phyloP scores from a whole-genome alignment of 2,113 vertebrate genomes.

The Budorcas taxicolor region DNA sequence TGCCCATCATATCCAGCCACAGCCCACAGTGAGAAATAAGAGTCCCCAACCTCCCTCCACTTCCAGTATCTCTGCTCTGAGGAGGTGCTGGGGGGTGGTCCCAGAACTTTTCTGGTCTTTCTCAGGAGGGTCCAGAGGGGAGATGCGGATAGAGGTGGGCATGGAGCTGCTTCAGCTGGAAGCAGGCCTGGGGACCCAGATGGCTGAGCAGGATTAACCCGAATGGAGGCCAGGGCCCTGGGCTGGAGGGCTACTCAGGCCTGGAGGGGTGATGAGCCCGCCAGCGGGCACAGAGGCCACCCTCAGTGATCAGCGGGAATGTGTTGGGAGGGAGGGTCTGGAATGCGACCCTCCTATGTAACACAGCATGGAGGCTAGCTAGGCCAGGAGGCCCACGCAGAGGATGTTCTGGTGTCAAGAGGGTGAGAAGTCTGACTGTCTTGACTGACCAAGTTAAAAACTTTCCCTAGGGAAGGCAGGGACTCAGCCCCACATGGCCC shows the following conservation, averaged over 20 bases:
- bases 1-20: neutral
- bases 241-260: neutral
- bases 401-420: neutral
- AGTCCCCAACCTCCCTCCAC: neutral
- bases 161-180: neutral
- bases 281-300: neutral
- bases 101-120: slow-evolving; percentile 1
- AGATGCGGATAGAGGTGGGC: neutral
- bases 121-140: neutral
- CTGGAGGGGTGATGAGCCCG: neutral
- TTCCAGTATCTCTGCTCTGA: neutral
- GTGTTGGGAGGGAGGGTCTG: neutral
- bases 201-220: neutral
- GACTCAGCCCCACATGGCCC: too few relatives aligned
- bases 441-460: neutral
- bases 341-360: neutral
- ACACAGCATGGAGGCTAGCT: neutral
- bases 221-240: neutral
- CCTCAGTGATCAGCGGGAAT: slow-evolving; percentile 30
- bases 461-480: neutral
- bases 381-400: neutral
- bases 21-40: neutral
- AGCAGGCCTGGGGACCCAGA: neutral
- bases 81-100: neutral
- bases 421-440: neutral